Evolutionary conservation across 2,113 vertebrate genomes (phyloP).

Genomic region (Amia ocellicauda): DNA sequence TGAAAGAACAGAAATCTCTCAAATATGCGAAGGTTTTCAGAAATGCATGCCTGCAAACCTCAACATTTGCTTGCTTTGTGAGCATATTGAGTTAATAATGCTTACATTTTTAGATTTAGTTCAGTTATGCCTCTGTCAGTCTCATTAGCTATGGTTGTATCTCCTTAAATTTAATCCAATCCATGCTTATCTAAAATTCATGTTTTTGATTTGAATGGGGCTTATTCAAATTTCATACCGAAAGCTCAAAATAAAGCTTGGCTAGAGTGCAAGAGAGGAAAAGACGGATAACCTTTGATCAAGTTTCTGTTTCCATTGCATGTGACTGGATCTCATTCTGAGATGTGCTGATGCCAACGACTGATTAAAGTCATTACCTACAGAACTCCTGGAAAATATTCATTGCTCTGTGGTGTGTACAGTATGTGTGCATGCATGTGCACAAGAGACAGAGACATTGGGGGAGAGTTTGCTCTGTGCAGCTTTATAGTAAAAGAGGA

Average conservation of each 20-base stretch:
- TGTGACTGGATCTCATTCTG: no score
- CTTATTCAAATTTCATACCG: conserved; percentile 1
- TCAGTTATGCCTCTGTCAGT: neutral
- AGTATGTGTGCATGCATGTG: no score
- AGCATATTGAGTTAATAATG: neutral
- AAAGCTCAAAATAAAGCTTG: neutral
- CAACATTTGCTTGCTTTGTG: neutral
- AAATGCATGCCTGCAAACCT: neutral
- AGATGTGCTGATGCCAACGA: no score
- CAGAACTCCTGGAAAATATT: no score
- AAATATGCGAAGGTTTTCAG: neutral
- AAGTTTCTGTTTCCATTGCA: neutral
- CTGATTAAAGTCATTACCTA: no score
- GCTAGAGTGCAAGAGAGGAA: neutral
- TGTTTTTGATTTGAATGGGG: conserved; percentile 3
- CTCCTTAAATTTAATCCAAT: conserved; percentile 3
- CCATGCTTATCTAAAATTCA: conserved; percentile 2
- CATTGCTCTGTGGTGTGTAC: no score
- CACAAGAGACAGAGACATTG: no score
- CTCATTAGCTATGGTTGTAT: neutral
- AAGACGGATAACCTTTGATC: neutral
- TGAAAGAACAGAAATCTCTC: neutral
- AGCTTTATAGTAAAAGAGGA: no score
- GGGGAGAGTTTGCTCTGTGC: no score
- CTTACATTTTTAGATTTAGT: neutral